Conservation (phyloP, 2,797 vertebrate genomes). For the Mormyrus proboscirostris region DNA sequence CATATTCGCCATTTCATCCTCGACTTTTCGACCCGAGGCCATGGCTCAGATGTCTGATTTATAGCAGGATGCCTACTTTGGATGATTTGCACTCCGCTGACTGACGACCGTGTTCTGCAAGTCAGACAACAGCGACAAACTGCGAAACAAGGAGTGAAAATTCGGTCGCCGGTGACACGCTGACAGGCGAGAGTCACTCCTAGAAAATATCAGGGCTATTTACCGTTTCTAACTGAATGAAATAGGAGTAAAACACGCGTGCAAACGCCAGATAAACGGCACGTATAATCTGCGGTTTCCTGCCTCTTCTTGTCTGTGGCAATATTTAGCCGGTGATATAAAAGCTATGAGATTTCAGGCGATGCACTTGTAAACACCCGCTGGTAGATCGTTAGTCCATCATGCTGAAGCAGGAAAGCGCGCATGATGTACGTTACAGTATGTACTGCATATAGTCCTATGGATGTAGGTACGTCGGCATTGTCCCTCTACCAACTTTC, state of each 20-base stretch:
- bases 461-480: not conserved
- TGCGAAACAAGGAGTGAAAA: not conserved
- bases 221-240: not conserved
- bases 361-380: not conserved
- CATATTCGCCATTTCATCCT: slow-evolving; percentile 29
- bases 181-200: not conserved
- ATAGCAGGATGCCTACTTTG: not conserved
- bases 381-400: not conserved
- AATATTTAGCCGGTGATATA: not conserved
- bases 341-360: not conserved
- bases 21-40: slow-evolving; percentile 36
- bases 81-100: not conserved
- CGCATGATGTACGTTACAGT: not conserved
- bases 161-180: not conserved
- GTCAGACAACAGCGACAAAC: not conserved
- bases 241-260: not conserved
- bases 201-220: not conserved
- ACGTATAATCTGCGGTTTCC: not conserved
- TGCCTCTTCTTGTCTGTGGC: not conserved
- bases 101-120: not conserved
- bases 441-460: not conserved
- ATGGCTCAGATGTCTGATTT: slow-evolving; percentile 30
- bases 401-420: not conserved
- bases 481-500: not conserved
- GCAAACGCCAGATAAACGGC: not conserved